Evolutionary conservation across 2,113 vertebrate genomes (phyloP), one percentile per base, ranked within the genome.

Genomic region (Varanus salvator): DNA sequence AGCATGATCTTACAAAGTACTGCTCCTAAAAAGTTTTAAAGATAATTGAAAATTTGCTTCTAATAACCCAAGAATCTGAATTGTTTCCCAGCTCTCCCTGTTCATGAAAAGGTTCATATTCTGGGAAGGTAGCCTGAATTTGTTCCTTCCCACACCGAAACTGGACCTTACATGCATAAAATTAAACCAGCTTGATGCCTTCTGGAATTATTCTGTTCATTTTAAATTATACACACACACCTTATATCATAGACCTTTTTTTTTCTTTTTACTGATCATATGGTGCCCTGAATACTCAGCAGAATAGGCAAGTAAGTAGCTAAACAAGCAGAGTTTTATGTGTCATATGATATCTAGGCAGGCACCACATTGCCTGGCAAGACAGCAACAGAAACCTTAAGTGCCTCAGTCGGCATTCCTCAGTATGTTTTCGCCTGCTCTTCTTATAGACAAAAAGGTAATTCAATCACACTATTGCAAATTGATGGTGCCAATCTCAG

Each of bases 371-470:
- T n/a, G 94, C 96, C 96, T 91, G 92, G 94, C 80, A 80, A 96
- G 95, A 94, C 90, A 94, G 96, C 97, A 97, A 97, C 96, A 95
- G 94, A 97, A 95, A 93, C 94, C 93, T 93, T 95, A 97, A 97
- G 95, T 95, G 96, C 96, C 95, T 94, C 93, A 86, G 94, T 87
- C 85, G 92, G 96, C 94, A 95, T 93, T 97, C 95, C 94, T 91
- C 95, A 90, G 90, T 3, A 84, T 82, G 83, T 69, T 91, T 94
- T 80, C 95, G 93, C 96, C 94, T 90, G 91, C 87, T 94, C 92
- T 93, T 87, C 96, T 96, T 96, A 95, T 84, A 95, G 96, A 94
- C 93, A 95, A 95, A 95, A 94, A 97, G 91, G 97, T 96, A 97
- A 97, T 97, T 97, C 95, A 97, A 97, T 97, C 96, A 93, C 87